Conservation (phyloP, 2,113 vertebrate species). For the Podilymbus podiceps region DNA sequence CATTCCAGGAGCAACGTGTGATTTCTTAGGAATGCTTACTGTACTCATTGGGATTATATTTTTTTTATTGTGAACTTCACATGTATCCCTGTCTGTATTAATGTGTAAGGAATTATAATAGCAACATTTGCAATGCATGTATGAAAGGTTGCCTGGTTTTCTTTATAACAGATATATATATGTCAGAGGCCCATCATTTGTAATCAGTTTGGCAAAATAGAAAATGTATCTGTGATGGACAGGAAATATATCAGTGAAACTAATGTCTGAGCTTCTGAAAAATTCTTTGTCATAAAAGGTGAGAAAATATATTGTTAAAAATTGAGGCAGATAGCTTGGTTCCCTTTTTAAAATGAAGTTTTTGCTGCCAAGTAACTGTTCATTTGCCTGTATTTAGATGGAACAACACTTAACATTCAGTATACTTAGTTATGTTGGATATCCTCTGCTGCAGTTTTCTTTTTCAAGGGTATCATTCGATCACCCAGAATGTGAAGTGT, state of each 20-base stretch:
- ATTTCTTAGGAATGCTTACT: neutral
- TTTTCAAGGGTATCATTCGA: conserved; percentile 48
- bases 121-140: neutral
- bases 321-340: neutral
- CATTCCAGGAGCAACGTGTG: neutral
- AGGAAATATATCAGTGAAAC: conserved; percentile 21
- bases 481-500: conserved; percentile 40
- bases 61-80: neutral
- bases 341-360: neutral
- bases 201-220: neutral
- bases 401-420: conserved; percentile 27
- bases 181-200: neutral
- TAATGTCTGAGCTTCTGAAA: conserved; percentile 2
- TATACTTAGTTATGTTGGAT: neutral
- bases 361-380: conserved; percentile 6
- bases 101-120: neutral
- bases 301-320: conserved; percentile 16
- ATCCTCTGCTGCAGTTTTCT: neutral
- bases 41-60: neutral
- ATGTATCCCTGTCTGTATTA: neutral
- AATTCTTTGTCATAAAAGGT: conserved; percentile 5
- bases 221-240: neutral
- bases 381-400: conserved; percentile 17
- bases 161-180: neutral
- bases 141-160: neutral